These are phyloP conservation scores for Bedellia somnulentella DNA, from an alignment of 2,888 invertebrate genomes.

Conservation along the genomic window DNA sequence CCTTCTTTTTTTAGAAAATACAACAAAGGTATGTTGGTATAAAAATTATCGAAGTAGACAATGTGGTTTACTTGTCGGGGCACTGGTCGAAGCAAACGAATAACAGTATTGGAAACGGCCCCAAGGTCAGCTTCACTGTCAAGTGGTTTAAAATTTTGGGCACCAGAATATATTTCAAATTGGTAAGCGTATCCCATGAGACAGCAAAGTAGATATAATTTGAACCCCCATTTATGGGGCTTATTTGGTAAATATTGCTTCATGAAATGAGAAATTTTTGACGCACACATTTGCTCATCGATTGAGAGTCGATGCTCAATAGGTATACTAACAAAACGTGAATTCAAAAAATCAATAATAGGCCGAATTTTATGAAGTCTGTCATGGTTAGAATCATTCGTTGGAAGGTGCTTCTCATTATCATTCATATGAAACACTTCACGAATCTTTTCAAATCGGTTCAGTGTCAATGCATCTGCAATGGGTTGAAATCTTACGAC, in stretches of 20 bases:
- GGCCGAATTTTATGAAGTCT: not conserved
- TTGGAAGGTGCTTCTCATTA: conserved; percentile 8
- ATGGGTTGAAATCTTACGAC: conserved; percentile 7
- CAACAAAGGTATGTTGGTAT: not conserved
- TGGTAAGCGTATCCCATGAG: conserved; percentile 6
- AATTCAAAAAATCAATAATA: not conserved
- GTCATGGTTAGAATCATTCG: not conserved
- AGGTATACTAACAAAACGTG: not conserved
- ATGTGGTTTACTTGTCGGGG: conserved; percentile 2
- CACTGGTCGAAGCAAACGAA: not conserved
- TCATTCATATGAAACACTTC: conserved; percentile 15
- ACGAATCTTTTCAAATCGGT: conserved; percentile 16
- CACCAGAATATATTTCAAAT: conserved; percentile 7
- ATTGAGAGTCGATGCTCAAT: not conserved
- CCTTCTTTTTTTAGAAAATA: conserved; percentile 1
- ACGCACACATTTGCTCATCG: conserved; percentile 10
- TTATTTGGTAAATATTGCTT: conserved; percentile 5
- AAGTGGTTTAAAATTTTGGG: not conserved
- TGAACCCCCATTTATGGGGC: conserved; percentile 5
- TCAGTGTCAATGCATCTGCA: conserved; percentile 6
- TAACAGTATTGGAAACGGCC: not conserved
- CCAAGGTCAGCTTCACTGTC: conserved; percentile 1
- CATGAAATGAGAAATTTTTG: conserved; percentile 7
- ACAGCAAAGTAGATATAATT: not conserved
- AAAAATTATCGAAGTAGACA: conserved; percentile 3